Base-by-base conservation (phyloP, 2,888 invertebrate genomes). In the Terebella lapidaria region DNA sequence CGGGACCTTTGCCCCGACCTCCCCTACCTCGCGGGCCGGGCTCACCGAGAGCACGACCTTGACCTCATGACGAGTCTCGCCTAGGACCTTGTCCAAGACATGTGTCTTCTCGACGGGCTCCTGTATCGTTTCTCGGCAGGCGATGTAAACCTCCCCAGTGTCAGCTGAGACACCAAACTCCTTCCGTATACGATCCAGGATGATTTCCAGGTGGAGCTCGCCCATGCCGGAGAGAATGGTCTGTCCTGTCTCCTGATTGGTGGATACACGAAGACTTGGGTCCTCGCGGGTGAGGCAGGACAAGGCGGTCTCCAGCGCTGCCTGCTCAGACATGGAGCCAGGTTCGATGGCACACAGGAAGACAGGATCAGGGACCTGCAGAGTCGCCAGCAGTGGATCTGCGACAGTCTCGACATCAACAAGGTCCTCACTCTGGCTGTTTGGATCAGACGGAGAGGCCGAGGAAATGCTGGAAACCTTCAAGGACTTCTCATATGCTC, bases 301-400 rank as follows among this genome's bases (percentile, higher is more conserved):
- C 26, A 97, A 83, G 0, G 95, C 95, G 18, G 83, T 81, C 68
- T 96, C 95, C 71, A 96, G 82, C 0, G 87, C 83, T 49, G 81
- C 81, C 81, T 94, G 92, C 61, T 85, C 84, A 0, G 89, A 85
- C 69, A 88, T 75, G 70, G 91, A 91, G 0, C 92, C 90, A 0
- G 96, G 90, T 82, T 99, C 97, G 65, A 99, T 89, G 1, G 93
- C 90, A 79, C 97, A 96, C 75, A 95, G 91, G 82, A 95, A 97
- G 0, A 99, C 99, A 0, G 99, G 94, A 74, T 93, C 91, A 0
- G 95, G 95, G 61, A 94, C 82, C 51, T 85, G 84, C 0, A 90
- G 85, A 1, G 89, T 88, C 68, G 78, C 77, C 46, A 83, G 71
- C 26, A 80, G 68, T 18, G 74, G 69, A 22, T 25, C 30, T n/a